phyloP scores from a whole-genome alignment of 2,888 invertebrate genomes.

The Hypercompe scribonia region DNA sequence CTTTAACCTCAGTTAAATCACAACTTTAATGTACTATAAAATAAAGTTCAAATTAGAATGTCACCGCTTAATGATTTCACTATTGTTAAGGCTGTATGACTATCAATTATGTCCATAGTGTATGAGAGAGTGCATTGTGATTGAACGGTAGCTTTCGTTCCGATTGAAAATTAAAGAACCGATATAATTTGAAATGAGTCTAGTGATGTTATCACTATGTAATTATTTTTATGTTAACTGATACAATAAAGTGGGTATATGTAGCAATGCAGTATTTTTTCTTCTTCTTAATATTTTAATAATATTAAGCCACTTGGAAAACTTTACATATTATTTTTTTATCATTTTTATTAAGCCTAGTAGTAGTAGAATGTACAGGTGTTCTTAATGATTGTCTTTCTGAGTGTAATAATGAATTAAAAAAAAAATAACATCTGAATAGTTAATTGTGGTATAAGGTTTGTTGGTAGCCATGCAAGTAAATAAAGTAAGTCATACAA shows the following conservation, averaged over 20 bases:
- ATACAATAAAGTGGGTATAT: background rate
- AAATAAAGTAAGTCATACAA: background rate
- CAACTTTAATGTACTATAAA: constrained; percentile 41
- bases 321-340: background rate
- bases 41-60: constrained; percentile 59
- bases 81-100: constrained; percentile 84
- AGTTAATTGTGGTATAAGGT: too few relatives aligned
- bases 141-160: constrained; percentile 84
- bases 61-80: constrained; percentile 72
- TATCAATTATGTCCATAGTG: constrained; percentile 84
- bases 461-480: too few relatives aligned
- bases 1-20: constrained; percentile 45
- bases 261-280: background rate
- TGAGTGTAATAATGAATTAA: background rate
- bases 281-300: background rate
- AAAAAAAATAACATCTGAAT: too few relatives aligned
- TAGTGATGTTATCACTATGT: constrained; percentile 68
- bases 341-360: too few relatives aligned
- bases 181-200: constrained; percentile 80
- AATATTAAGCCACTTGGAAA: background rate
- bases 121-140: constrained; percentile 83
- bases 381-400: background rate
- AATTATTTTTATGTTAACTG: background rate
- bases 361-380: background rate
- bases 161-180: constrained; percentile 86